Base-by-base conservation (phyloP, 2,888 invertebrate species). In the Fragum whitleyi region DNA sequence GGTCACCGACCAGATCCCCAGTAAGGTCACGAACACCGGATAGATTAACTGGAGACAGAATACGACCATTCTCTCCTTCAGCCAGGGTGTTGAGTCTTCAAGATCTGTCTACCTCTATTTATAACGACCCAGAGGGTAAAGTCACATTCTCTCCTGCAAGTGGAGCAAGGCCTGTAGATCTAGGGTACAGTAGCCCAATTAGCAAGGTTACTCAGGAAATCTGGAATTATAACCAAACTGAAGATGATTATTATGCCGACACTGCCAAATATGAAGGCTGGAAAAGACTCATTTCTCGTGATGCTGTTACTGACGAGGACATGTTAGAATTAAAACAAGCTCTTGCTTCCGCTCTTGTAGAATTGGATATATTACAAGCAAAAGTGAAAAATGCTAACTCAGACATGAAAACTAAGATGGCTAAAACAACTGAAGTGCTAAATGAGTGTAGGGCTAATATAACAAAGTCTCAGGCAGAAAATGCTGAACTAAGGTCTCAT, bases 291-390 rank as follows among this genome's bases (percentile, higher is more conserved):
- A 87, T 90, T 26, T 79, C 87, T 7, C 81, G 82, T 14, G 79
- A 87, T 39, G 78, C 86, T 26, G 77, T 89, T 23, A 79, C 88
- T 36, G 91, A 91, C 74, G 86, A 85, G 61, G 90, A 90, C 26
- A 85, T 89, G 36, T 83, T 91, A 72, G 90, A 92, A 79, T 75
- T 92, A 29, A 92, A 92, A 81, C 90, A 91, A 79, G 90, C 91
- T 26, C 84, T 92, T 53, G 92, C 91, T 42, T 90, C 89, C 32
- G 88, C 90, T 29, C 85, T 91, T 55, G 87, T 91, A 51, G 92
- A 92, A 84, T 88, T 91, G 78, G 91, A 92, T 74, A 89, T 92
- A 69, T 74, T 92, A 53, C 88, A 88, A 67, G 89, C 91, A 42
- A 91, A 90, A 79, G 80, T 92, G 19, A 88, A 85, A 80, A 92